Base-by-base conservation (phyloP, 2,888 invertebrate species). In the Phalangium opilio region DNA sequence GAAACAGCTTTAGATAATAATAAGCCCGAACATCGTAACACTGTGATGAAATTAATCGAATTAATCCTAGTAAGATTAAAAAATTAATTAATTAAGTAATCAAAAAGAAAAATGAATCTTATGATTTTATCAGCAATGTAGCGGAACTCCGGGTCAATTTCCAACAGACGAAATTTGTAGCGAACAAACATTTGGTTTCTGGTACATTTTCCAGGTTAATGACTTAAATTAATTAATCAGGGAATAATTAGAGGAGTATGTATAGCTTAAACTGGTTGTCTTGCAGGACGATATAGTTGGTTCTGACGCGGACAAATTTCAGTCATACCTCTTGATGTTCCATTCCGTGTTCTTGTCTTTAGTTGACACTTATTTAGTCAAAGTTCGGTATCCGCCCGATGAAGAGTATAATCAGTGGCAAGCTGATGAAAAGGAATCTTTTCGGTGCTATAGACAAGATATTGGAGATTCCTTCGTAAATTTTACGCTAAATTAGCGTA, bases 101-200 rank as follows among this genome's bases (percentile, higher is more conserved):
- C 19, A 5, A n/a, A 20, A 33, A 19, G 3, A 34, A 34, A 34
- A n/a, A 2, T 34, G 35, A 14, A 14, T 14, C 1, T 34, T 47
- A 45, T 48, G 41, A 44, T 19, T 43, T 46, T 57, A 55, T 39
- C 57, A 67, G 65, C 75, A 78, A 47, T 86, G 86, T 60, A 83
- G 85, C 39, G 79, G 79, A 51, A 76, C 79, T 53, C 77, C 80
- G 8, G 90, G 90, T 0, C 75, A 81, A 55, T 91, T 84, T 69
- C 90, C 90, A 0, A 73, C 81, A 3, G 84, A 91, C 61, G 93
- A 91, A 67, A 80, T 78, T 0, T 77, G 83, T 52, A 90, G 89
- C 62, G 82, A 79, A 50, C 74, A 87, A 54, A 77, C 86, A 0
- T 81, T 90, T 67, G 82, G 83, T 3, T 86, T 90, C 66, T 91